These are phyloP conservation scores for Peromyscus attwateri DNA, from an alignment of 2,797 vertebrate genomes.

Conservation along the genomic window DNA sequence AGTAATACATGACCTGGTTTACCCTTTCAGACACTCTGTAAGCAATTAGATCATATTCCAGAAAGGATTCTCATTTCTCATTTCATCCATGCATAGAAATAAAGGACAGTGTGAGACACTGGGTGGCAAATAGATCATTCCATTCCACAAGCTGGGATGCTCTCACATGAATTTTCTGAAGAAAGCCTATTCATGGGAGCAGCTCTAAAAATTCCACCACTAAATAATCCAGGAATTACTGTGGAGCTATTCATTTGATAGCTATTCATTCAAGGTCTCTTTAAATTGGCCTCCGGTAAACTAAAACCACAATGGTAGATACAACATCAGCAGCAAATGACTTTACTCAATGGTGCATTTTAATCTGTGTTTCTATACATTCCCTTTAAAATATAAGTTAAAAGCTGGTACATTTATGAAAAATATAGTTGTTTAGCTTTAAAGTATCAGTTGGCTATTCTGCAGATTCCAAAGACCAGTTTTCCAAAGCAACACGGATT, in stretches of 20 bases:
- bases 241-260: conserved; percentile 31
- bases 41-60: background rate
- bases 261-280: conserved; percentile 29
- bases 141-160: conserved; percentile 1
- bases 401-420: conserved; percentile 36
- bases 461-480: background rate
- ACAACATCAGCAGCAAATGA: conserved; percentile 60
- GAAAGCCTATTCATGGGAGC: conserved; percentile 25
- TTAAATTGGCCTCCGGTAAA: conserved; percentile 60
- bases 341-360: conserved; percentile 65
- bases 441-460: background rate
- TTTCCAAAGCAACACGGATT: background rate
- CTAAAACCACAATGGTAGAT: conserved; percentile 52
- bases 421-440: conserved; percentile 1
- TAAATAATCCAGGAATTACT: conserved; percentile 49
- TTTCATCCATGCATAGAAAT: background rate
- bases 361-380: conserved; percentile 20
- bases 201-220: background rate
- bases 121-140: conserved; percentile 22
- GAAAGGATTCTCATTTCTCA: background rate
- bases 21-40: background rate
- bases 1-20: background rate
- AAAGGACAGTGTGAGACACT: background rate
- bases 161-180: conserved; percentile 49
- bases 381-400: background rate